A percentile compares a stretch with the other conserved stretches of the same genome.
phyloP scores from a whole-genome alignment of 2,113 vertebrate genomes.

The Phaetusa simplex region DNA sequence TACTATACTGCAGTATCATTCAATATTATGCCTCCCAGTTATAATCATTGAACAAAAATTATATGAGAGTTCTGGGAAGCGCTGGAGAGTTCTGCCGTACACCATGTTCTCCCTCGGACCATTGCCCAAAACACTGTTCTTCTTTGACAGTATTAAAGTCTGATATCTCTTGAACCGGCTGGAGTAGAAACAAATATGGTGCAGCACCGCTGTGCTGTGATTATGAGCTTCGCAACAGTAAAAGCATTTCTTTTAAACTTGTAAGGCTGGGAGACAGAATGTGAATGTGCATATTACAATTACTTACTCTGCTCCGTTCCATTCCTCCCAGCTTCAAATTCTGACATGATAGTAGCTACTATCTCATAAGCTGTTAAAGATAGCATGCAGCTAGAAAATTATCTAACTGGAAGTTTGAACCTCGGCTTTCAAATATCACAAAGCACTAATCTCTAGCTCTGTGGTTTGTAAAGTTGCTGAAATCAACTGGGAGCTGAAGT shows the following conservation, averaged over 20 bases:
- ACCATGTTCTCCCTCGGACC: neutral
- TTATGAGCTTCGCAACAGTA: neutral
- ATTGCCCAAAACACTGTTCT: neutral
- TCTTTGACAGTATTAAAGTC: neutral
- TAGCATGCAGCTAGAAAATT: neutral
- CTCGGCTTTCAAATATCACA: neutral
- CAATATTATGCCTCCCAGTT: neutral
- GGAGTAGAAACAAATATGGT: neutral
- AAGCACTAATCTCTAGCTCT: neutral
- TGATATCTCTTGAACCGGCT: neutral
- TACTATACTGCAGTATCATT: neutral
- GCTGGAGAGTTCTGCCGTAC: neutral
- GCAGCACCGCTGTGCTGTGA: neutral
- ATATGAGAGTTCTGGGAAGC: neutral
- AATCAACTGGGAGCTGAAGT: neutral
- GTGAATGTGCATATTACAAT: neutral
- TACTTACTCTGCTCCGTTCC: neutral
- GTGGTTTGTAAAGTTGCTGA: neutral
- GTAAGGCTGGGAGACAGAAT: neutral
- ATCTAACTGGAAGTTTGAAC: neutral
- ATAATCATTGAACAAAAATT: neutral
- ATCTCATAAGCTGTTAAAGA: constrained; percentile 8
- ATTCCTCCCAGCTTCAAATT: neutral
- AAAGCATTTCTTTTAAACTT: neutral
- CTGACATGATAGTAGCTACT: neutral